These are phyloP conservation scores for Phoenicopterus ruber DNA, from an alignment of 2,113 vertebrate species.

Conservation along the genomic window DNA sequence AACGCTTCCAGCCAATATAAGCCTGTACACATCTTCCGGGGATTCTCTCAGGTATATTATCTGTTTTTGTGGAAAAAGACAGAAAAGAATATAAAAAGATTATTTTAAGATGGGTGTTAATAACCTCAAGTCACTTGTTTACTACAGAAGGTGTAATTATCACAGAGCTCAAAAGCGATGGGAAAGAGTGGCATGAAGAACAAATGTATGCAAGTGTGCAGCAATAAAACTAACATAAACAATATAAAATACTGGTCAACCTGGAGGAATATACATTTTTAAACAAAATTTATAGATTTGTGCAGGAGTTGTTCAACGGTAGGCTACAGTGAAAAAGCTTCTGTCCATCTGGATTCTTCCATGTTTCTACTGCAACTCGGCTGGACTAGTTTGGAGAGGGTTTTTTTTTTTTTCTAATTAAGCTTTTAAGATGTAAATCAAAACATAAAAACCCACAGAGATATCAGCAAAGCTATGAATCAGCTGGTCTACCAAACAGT, in stretches of 20 bases:
- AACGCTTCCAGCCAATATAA: slow-evolving; percentile 80
- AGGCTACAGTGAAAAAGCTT: neutral
- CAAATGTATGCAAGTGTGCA: neutral
- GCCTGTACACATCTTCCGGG: slow-evolving; percentile 87
- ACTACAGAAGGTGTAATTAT: neutral
- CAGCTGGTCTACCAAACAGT: neutral
- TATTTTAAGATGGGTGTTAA: neutral
- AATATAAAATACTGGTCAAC: neutral
- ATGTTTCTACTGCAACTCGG: neutral
- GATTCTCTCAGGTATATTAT: slow-evolving; percentile 89
- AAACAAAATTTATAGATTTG: neutral
- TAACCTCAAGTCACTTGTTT: neutral
- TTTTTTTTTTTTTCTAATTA: neutral
- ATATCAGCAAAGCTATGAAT: neutral
- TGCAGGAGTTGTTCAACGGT: neutral
- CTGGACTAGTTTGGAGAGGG: neutral
- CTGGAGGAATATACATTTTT: neutral
- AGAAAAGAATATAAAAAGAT: neutral
- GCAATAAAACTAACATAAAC: neutral
- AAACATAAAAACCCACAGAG: neutral
- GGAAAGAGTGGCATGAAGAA: neutral
- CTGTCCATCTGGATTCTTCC: neutral
- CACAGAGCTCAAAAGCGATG: neutral
- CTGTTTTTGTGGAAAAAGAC: slow-evolving; percentile 70
- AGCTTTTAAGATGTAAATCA: neutral